Base-by-base conservation (phyloP, 2,797 vertebrate genomes). In the Coluber constrictor region DNA sequence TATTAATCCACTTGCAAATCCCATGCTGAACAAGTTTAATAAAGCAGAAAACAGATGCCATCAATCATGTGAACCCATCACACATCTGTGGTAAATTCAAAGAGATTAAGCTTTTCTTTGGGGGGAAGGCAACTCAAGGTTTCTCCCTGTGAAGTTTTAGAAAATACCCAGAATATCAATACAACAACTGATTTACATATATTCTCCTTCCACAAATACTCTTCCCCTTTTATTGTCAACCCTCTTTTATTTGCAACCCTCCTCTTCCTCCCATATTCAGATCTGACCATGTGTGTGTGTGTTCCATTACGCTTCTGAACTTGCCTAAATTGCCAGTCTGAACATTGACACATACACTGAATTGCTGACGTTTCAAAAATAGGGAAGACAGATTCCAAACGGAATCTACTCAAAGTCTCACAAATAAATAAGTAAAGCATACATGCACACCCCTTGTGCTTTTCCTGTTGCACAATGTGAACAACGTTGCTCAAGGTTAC, bases 1-100 rank as follows among this genome's bases (percentile, higher is more conserved):
- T 97, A 98, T 98, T 98, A 97, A 98, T 97, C 97, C 90, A 3
- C 97, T 97, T 97, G 97, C 97, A 98, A 98, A 98, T 97, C 97
- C 97, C 96, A 13, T 96, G 97, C 97, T 98, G 97, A 97, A 95
- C 95, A 95, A 97, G 97, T 98, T 97, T 98, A 98, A 98, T 98
- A 98, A 98, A 98, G 97, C 94, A 66, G 88, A 95, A 97, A 97
- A 97, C 97, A 98, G 97, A 97, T 95, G 97, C 97, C 97, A 98
- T 98, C 97, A 97, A 97, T 98, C 98, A 97, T 29, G 93, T 0
- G n/a, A 96, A 95, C 93, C 95, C 59, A 74, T 96, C 94, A 87
- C 95, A 95, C 95, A 96, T 97, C 96, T 96, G 96, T 96, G 97
- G 96, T 43, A 94, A 95, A 97, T 93, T 94, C 95, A 70, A 95